Conservation (phyloP, 2,113 vertebrate species). For the Hiodon tergisus region DNA sequence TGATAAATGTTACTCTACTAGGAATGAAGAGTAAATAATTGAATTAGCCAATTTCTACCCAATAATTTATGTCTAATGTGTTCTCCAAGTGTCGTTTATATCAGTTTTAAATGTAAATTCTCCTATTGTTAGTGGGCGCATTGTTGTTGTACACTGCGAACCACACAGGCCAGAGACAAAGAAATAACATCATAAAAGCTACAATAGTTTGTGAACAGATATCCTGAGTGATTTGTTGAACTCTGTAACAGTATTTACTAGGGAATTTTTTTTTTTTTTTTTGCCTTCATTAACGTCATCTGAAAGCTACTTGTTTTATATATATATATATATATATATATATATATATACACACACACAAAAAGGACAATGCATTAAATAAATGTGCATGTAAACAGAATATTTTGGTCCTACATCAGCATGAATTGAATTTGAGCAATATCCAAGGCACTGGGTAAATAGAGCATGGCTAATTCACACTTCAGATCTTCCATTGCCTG, state of each 20-base stretch:
- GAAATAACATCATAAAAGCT: background rate
- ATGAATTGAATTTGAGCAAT: constrained; percentile 68
- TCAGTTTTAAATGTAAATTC: background rate
- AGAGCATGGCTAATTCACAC: constrained; percentile 84
- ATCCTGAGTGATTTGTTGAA: background rate
- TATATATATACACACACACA: too few species aligned
- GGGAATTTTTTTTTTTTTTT: too few species aligned
- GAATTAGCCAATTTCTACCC: background rate
- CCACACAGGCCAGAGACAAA: background rate
- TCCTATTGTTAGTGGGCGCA: background rate
- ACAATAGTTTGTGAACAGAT: background rate
- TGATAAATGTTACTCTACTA: background rate
- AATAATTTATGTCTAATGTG: background rate
- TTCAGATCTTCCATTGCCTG: constrained; percentile 73
- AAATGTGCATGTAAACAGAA: background rate
- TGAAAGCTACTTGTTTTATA: too few species aligned
- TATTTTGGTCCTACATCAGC: background rate
- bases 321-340: too few species aligned
- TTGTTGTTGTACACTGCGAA: background rate
- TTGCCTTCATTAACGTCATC: too few species aligned
- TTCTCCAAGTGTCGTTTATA: background rate
- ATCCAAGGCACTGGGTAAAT: constrained; percentile 78
- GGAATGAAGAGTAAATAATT: background rate
- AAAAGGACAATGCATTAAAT: background rate
- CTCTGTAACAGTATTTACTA: too few species aligned